Conservation (phyloP, 2,113 vertebrate genomes). For the Eptesicus fuscus region DNA sequence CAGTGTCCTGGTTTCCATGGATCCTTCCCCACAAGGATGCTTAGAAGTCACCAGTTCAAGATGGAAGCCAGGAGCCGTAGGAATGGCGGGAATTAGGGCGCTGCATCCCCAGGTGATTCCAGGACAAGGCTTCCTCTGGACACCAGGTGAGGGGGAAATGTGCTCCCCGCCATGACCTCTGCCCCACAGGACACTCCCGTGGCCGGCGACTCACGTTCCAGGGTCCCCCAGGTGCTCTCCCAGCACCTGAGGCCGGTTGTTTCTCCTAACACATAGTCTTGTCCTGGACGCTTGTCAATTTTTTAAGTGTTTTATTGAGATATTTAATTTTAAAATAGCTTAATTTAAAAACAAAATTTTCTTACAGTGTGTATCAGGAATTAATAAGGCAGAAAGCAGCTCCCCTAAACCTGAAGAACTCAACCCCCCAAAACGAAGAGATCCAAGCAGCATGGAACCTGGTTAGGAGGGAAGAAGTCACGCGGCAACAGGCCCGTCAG, state of each 20-base stretch:
- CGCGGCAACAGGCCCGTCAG: background rate
- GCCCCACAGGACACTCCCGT: background rate
- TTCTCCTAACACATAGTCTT: background rate
- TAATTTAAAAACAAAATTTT: background rate
- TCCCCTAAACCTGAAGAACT: background rate
- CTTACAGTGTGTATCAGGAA: background rate
- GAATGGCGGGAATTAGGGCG: accelerated
- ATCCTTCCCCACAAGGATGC: no score
- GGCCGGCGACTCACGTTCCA: accelerated
- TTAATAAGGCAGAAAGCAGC: background rate
- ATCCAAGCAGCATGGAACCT: background rate
- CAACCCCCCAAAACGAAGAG: background rate
- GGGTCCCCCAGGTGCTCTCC: accelerated
- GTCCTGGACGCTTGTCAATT: background rate
- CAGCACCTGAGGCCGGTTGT: accelerated
- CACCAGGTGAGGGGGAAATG: accelerated
- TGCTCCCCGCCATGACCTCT: accelerated
- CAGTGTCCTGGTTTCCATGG: no score
- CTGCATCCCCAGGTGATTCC: background rate
- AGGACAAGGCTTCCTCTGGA: accelerated
- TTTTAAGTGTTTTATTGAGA: background rate
- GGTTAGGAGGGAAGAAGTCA: background rate
- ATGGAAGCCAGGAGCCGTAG: no score
- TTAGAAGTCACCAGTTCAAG: background rate
- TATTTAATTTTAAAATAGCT: background rate